Evolutionary conservation across 2,888 invertebrate genomes (phyloP).

Genomic region (Sclerodermus sp.): DNA sequence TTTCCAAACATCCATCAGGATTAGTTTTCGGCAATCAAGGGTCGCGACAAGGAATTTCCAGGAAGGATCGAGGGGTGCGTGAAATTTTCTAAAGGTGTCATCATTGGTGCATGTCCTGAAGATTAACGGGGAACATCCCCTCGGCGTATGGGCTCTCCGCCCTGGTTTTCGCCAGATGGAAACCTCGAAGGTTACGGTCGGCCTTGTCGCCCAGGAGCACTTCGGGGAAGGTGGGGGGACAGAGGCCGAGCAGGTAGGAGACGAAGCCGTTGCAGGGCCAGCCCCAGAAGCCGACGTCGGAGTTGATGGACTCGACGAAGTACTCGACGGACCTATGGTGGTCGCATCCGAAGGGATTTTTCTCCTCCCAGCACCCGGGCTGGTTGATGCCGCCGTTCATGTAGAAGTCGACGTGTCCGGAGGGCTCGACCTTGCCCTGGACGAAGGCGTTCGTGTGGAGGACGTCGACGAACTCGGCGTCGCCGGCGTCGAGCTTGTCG

Average conservation of each 20-base stretch:
- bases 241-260: constrained; percentile 63
- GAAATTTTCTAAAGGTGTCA: background rate
- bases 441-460: constrained; percentile 72
- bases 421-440: constrained; percentile 67
- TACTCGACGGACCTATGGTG: constrained; percentile 68
- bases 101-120: constrained; percentile 6
- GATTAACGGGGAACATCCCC: constrained; percentile 60
- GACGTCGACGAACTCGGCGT: constrained; percentile 72
- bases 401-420: constrained; percentile 74
- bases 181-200: constrained; percentile 53
- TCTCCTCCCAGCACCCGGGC: constrained; percentile 64
- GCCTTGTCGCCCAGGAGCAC: constrained; percentile 47
- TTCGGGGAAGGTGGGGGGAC: constrained; percentile 59
- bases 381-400: constrained; percentile 72
- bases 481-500: constrained; percentile 65
- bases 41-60: too few species aligned
- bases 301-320: constrained; percentile 68
- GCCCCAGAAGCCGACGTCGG: constrained; percentile 67
- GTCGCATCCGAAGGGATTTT: constrained; percentile 64
- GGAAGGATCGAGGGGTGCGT: background rate
- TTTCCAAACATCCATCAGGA: too few species aligned
- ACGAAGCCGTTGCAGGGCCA: constrained; percentile 66
- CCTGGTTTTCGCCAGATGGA: constrained; percentile 63
- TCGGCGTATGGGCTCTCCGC: constrained; percentile 63
- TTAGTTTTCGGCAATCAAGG: too few species aligned